These are phyloP conservation scores for Smutsia temminckii DNA, from an alignment of 2,797 vertebrate species.

Conservation along the genomic window DNA sequence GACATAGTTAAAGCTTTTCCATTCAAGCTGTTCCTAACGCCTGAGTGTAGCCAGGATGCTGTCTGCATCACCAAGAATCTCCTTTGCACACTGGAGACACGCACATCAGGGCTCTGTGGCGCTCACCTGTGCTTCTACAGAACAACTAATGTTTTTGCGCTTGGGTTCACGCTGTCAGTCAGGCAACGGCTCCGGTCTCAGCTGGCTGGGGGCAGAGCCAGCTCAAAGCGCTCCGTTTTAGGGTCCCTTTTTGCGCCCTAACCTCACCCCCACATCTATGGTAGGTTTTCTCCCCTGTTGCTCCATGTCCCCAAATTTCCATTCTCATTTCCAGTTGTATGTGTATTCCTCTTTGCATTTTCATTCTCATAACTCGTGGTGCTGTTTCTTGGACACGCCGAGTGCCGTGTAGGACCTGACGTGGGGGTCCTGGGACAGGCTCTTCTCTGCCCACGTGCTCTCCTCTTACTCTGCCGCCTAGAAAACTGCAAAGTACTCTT, in stretches of 20 bases:
- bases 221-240: background rate
- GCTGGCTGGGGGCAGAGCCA: background rate
- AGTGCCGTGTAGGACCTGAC: background rate
- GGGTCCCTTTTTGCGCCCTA: fast-evolving
- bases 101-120: background rate
- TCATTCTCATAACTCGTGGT: background rate
- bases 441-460: too few species aligned
- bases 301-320: too few species aligned
- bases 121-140: background rate
- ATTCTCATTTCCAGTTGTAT: background rate
- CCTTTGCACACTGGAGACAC: background rate
- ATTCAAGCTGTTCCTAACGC: background rate
- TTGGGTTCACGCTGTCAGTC: fast-evolving
- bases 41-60: background rate
- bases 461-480: background rate
- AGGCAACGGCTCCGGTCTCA: background rate
- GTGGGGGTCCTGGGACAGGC: background rate
- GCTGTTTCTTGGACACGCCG: fast-evolving
- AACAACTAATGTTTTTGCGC: too few species aligned
- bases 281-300: background rate
- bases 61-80: fast-evolving
- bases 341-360: background rate
- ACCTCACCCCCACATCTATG: too few species aligned
- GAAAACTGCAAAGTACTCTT: background rate
- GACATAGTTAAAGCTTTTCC: background rate